These are phyloP conservation scores for Dasypogon diadema DNA, from an alignment of 2,888 invertebrate genomes.

Conservation along the genomic window DNA sequence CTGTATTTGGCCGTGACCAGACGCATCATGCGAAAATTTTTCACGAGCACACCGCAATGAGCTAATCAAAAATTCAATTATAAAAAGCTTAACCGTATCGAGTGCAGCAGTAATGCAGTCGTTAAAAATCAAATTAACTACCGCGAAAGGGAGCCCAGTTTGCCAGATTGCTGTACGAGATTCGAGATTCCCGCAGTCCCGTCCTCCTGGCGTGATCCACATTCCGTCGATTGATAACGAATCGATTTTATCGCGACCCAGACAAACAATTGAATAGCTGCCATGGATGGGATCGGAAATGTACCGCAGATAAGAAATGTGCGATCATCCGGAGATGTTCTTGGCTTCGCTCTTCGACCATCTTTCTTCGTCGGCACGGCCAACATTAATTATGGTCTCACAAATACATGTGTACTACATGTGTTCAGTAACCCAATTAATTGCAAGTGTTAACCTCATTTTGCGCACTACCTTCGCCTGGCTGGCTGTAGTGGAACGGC, in stretches of 20 bases:
- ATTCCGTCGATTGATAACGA: not conserved
- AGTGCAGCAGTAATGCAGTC: not conserved
- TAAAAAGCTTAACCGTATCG: not conserved
- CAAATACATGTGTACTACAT: conserved; percentile 4
- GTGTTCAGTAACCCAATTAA: conserved; percentile 1
- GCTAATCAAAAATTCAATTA: not conserved
- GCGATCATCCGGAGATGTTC: not conserved
- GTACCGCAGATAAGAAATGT: not conserved
- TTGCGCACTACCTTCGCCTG: not conserved
- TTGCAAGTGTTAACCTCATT: not conserved
- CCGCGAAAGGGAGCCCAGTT: not conserved
- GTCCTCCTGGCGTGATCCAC: not conserved
- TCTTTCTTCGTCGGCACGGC: not conserved
- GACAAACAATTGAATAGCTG: not conserved
- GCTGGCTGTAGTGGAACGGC: too few species aligned
- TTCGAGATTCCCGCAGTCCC: too few species aligned
- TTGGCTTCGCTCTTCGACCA: not conserved
- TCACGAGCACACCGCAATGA: not conserved
- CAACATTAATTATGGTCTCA: not conserved
- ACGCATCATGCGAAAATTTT: not conserved
- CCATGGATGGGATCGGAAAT: not conserved
- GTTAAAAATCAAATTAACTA: not conserved
- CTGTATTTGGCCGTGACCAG: not conserved
- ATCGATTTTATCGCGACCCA: not conserved
- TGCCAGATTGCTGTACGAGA: not conserved